A percentile compares a stretch with the other conserved stretches of the same genome.
These are phyloP conservation scores for Andrena flavipes DNA, from an alignment of 2,888 invertebrate genomes.

Conservation along the genomic window DNA sequence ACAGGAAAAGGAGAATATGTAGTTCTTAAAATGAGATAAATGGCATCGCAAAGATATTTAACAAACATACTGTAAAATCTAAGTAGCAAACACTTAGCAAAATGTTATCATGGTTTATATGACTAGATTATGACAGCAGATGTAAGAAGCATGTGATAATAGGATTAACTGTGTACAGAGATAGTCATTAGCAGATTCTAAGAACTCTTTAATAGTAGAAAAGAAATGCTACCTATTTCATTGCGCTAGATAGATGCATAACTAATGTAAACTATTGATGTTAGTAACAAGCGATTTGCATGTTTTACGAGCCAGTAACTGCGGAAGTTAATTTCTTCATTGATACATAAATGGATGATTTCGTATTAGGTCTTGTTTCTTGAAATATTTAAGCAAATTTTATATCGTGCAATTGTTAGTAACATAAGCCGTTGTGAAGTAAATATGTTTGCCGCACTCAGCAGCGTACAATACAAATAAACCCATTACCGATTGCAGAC, in stretches of 20 bases:
- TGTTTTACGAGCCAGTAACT: constrained; percentile 26
- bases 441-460: constrained; percentile 13
- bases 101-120: constrained; percentile 32
- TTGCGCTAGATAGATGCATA: constrained; percentile 31
- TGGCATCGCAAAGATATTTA: constrained; percentile 48
- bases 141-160: constrained; percentile 46
- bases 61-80: constrained; percentile 48
- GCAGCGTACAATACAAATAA: constrained; percentile 44
- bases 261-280: constrained; percentile 25
- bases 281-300: constrained; percentile 49
- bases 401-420: constrained; percentile 45
- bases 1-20: constrained; percentile 65
- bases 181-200: constrained; percentile 22
- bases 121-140: constrained; percentile 33
- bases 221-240: constrained; percentile 21
- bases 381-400: background rate
- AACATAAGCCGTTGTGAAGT: constrained; percentile 10
- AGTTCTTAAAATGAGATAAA: constrained; percentile 42
- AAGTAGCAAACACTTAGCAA: constrained; percentile 60
- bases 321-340: background rate
- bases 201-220: constrained; percentile 7
- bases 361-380: background rate
- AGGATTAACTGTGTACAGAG: constrained; percentile 21
- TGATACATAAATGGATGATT: constrained; percentile 5
- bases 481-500: constrained; percentile 32